Evolutionary conservation across 2,888 invertebrate genomes (phyloP), one percentile per base, ranked within the genome.

Genomic region (Monochamus alternatus): DNA sequence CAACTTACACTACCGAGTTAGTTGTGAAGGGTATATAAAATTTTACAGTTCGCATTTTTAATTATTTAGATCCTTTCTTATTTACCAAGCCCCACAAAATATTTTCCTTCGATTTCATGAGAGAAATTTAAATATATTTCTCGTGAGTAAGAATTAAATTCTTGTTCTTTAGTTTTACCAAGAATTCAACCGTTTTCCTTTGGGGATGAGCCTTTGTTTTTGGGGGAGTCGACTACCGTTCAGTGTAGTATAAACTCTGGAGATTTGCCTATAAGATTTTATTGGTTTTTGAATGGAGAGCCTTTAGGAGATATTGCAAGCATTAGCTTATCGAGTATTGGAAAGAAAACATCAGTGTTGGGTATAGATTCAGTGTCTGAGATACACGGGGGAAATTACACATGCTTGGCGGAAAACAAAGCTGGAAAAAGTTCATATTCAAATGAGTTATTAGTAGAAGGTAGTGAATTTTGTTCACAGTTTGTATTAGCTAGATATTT

Each of bases 261-360:
- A 78, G 96, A 96, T 90, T 90, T 94, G 82, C 96, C 96, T n/a
- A 91, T 96, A 78, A 92, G 91, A 81, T 93, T 96, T 78, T 91
- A 91, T 69, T 96, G 96, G 96, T 91, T 92, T 81, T 91, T 95
- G 84, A 93, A 95, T 85, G 91, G 90, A 77, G 89, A 90, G 86
- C 89, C 90, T 52, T 89, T 93, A 75, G 90, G 91, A 78, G 88
- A 91, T 82, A 88, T 88, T 80, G 89, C 89, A 73, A 90, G 85
- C 47, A 82, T 87, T 51, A 85, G 78, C 63, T 92, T 94, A 80
- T 92, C 91, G 87, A 43, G 7, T 10, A 92, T 92, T 86, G 92
- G 92, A 78, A 91, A 91, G 85, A 91, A 92, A 87, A 92, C 93
- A 79, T 93, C 93, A 80, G 91, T 93, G 85, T 90, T 92, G 88